Base-by-base conservation (phyloP, 2,888 invertebrate genomes). In the Ectemnius cavifrons region DNA sequence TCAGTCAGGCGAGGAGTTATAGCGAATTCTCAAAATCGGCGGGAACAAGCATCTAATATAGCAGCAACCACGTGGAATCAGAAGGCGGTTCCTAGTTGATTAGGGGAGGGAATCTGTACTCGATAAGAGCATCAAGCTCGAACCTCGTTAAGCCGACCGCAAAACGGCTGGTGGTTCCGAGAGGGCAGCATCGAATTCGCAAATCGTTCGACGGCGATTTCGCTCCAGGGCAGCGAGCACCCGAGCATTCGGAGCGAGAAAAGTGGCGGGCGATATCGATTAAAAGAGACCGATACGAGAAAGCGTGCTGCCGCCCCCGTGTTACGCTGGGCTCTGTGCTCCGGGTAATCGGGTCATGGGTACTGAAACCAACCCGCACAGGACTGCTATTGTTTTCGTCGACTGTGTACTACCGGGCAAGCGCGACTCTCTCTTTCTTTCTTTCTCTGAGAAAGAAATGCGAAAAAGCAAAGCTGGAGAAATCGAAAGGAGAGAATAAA, bases 181-280 rank as follows among this genome's bases (percentile, higher is more conserved):
- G 37, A 11, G 37, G 8, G 8, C 37, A 37, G 37, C 8, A 4
- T 37, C 37, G 4, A 52, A 52, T 52, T 16, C 52, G 52, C 11
- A 16, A 52, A 52, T 52, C 14, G 52, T 14, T 14, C 3, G 52
- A 14, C 52, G 16, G 14, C 59, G 59, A 58, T 27, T 52, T 46
- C 18, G 60, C 71, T 18, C n/a, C n/a, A 46, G 66, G 49, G 61
- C 71, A 59, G 62, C 27, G 61, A 27, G 60, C 67, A 61, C 57
- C 65, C 63, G 37, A n/a, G 46, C 27, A 37, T 27, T 58, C 18
- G 23, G 16, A 71, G 60, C 60, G 63, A 64, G 45, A 57, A 73
- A 75, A 74, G 66, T 73, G 69, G 37, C 52, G n/a, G 57, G 63
- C 68, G 70, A 79, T 79, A 79, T 79, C 79, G 79, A 77, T 79